A percentile compares a stretch with the other conserved stretches of the same genome.
Evolutionary conservation across 2,888 invertebrate genomes (phyloP).

Genomic region (Leucophora obtusa): DNA sequence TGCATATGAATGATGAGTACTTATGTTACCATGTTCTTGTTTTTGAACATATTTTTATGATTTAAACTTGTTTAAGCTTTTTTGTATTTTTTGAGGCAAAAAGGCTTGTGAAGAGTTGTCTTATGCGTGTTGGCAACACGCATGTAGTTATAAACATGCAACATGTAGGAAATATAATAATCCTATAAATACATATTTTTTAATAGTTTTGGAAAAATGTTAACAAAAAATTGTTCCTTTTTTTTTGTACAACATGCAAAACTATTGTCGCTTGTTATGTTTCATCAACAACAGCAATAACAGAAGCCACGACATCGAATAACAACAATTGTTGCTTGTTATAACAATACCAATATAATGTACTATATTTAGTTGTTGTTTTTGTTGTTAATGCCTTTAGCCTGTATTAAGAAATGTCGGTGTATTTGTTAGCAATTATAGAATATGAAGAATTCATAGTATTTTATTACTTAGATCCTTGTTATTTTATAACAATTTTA

Average conservation of each 20-base stretch:
- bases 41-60: neutral
- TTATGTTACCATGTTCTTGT: slow-evolving; percentile 13
- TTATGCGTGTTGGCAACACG: slow-evolving; percentile 56
- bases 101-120: slow-evolving; percentile 5
- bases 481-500: slow-evolving; percentile 56
- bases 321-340: slow-evolving; percentile 38
- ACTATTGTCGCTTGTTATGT: slow-evolving; percentile 64
- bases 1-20: slow-evolving; percentile 40
- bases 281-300: slow-evolving; percentile 33
- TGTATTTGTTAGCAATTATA: slow-evolving; percentile 41
- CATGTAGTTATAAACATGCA: slow-evolving; percentile 38
- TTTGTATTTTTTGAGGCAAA: slow-evolving; percentile 8
- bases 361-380: no score
- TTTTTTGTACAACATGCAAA: slow-evolving; percentile 57
- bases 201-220: slow-evolving; percentile 49
- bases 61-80: slow-evolving; percentile 27
- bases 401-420: neutral
- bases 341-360: neutral
- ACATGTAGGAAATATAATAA: neutral
- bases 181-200: slow-evolving; percentile 19
- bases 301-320: slow-evolving; percentile 17
- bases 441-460: slow-evolving; percentile 22
- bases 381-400: slow-evolving; percentile 9
- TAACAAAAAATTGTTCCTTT: neutral
- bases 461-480: slow-evolving; percentile 61